These are phyloP conservation scores for Argyresthia goedartella DNA, from an alignment of 2,888 invertebrate genomes.

Conservation along the genomic window DNA sequence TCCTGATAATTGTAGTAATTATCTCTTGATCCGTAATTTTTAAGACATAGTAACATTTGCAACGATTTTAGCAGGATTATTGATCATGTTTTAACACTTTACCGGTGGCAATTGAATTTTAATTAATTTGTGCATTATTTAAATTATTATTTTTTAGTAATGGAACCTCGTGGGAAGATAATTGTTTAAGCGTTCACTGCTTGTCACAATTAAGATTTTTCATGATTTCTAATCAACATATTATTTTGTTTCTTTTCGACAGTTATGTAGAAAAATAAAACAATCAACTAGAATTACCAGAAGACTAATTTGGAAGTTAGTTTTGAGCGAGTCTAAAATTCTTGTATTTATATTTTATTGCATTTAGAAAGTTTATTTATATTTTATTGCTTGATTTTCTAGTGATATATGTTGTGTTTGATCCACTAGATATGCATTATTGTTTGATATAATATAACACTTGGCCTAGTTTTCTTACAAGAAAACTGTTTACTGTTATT, in stretches of 20 bases:
- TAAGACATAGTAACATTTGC: no score
- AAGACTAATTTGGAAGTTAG: constrained; percentile 18
- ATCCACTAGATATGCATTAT: background rate
- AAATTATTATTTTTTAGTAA: background rate
- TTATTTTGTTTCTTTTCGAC: background rate
- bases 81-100: background rate
- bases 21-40: background rate
- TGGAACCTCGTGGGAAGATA: background rate
- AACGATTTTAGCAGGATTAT: background rate
- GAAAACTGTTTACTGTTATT: background rate
- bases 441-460: constrained; percentile 16
- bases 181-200: no score
- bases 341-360: constrained; percentile 15
- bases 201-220: background rate
- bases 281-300: no score
- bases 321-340: constrained; percentile 18
- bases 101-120: background rate
- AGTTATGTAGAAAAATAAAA: no score
- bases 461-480: constrained; percentile 7
- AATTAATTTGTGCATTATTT: background rate
- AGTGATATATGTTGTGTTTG: no score
- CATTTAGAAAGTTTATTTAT: no score
- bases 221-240: no score
- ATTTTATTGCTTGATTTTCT: no score
- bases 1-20: background rate